phyloP scores from a whole-genome alignment of 2,797 vertebrate genomes.

The Anniella stebbinsi region DNA sequence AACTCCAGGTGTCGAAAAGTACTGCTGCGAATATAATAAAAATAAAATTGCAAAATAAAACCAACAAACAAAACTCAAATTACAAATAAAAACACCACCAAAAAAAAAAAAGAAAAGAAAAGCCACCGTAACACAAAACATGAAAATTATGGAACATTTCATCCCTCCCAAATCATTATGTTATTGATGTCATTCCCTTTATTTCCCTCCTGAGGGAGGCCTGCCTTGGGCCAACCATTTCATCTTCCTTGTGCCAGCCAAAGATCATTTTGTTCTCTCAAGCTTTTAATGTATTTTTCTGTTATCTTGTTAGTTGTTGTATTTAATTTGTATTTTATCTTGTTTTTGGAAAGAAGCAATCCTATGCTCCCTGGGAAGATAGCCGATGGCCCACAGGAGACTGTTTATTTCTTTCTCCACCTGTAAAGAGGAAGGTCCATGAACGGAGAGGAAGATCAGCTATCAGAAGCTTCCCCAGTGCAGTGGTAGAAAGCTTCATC shows the following conservation, averaged over 20 bases:
- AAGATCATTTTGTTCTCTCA: not conserved
- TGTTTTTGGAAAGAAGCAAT: not conserved
- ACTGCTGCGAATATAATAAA: constrained; percentile 65
- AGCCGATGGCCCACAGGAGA: not conserved
- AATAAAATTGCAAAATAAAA: not conserved
- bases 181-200: not conserved
- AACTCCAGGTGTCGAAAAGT: constrained; percentile 53
- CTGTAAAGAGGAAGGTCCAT: not conserved
- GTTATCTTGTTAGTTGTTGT: not conserved
- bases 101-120: no score
- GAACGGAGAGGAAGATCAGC: not conserved
- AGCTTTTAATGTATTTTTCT: constrained; percentile 4
- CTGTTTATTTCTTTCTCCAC: not conserved
- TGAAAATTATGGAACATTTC: constrained; percentile 23
- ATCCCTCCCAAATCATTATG: not conserved
- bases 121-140: not conserved
- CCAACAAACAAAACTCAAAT: not conserved
- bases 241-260: not conserved
- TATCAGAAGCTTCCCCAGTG: not conserved
- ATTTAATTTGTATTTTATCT: not conserved
- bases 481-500: no score
- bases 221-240: not conserved
- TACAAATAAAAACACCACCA: no score
- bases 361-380: not conserved
- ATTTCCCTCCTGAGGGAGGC: not conserved